phyloP scores from a whole-genome alignment of 1,140 invertebrate genomes.

The Harlomillsia oculata region DNA sequence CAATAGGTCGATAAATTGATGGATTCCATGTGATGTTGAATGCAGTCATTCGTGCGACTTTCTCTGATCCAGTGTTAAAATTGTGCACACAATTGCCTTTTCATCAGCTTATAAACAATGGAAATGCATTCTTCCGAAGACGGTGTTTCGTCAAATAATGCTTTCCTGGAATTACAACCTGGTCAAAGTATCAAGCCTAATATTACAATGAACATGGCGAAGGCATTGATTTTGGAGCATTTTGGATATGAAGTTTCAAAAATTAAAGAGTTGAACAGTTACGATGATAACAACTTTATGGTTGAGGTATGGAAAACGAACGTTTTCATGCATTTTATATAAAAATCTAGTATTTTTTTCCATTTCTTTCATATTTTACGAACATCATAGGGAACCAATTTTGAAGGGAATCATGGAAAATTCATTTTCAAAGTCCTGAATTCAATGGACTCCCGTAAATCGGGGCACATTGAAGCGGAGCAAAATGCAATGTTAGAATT shows the following conservation, averaged over 20 bases:
- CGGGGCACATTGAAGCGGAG: slow-evolving; percentile 57
- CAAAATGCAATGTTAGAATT: slow-evolving; percentile 58
- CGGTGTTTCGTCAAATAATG: too few species aligned
- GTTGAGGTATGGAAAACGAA: slow-evolving; percentile 40
- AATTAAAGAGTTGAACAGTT: slow-evolving; percentile 59
- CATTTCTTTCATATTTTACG: too few species aligned
- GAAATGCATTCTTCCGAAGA: too few species aligned
- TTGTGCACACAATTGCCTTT: too few species aligned
- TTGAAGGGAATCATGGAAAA: slow-evolving; percentile 42
- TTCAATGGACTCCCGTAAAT: slow-evolving; percentile 61
- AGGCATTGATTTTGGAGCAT: slow-evolving; percentile 49
- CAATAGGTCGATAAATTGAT: too few species aligned
- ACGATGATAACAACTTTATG: slow-evolving; percentile 71
- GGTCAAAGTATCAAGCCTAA: slow-evolving; percentile 53
- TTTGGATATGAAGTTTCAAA: slow-evolving; percentile 58
- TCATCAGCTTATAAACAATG: too few species aligned
- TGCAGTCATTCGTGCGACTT: too few species aligned
- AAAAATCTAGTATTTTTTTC: too few species aligned
- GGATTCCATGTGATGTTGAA: too few species aligned
- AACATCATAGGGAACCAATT: slow-evolving; percentile 36
- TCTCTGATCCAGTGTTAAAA: too few species aligned
- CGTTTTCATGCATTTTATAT: too few species aligned
- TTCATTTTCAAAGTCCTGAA: slow-evolving; percentile 77
- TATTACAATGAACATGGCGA: slow-evolving; percentile 46
- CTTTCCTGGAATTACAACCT: too few species aligned